Evolutionary conservation across 2,113 vertebrate species (phyloP).

Genomic region (Carollia perspicillata): DNA sequence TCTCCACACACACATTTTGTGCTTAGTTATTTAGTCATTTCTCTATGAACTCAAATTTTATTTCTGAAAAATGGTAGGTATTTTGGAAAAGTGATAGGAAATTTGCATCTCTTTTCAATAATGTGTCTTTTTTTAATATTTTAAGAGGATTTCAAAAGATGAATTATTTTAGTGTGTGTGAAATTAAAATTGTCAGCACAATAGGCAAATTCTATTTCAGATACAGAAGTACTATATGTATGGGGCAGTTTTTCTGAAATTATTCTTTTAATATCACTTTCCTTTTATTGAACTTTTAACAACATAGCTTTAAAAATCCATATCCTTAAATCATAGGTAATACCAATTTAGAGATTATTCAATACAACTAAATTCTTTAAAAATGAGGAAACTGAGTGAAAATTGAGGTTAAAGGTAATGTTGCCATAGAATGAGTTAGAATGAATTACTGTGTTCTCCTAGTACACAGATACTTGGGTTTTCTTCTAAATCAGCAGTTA

Average conservation of each 20-base stretch:
- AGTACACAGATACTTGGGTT: fast-evolving
- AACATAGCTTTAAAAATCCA: neutral
- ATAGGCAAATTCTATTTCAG: neutral
- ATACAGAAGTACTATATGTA: neutral
- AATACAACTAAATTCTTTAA: neutral
- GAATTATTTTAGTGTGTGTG: neutral
- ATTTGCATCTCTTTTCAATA: neutral
- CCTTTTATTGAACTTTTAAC: neutral
- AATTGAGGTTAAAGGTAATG: neutral
- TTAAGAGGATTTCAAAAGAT: neutral
- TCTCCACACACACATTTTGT: neutral
- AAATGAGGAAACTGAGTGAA: neutral
- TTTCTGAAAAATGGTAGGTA: neutral
- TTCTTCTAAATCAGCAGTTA: neutral
- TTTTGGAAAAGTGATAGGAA: neutral
- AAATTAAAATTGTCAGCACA: neutral
- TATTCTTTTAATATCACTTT: neutral
- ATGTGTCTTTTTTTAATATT: neutral
- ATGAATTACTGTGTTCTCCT: neutral
- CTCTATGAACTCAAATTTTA: neutral
- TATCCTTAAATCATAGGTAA: neutral
- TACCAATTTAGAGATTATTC: neutral
- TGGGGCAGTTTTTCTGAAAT: neutral
- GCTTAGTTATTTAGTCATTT: neutral
- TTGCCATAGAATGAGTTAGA: neutral